phyloP scores from a whole-genome alignment of 2,888 invertebrate species.

The Acholoe squamosa region DNA sequence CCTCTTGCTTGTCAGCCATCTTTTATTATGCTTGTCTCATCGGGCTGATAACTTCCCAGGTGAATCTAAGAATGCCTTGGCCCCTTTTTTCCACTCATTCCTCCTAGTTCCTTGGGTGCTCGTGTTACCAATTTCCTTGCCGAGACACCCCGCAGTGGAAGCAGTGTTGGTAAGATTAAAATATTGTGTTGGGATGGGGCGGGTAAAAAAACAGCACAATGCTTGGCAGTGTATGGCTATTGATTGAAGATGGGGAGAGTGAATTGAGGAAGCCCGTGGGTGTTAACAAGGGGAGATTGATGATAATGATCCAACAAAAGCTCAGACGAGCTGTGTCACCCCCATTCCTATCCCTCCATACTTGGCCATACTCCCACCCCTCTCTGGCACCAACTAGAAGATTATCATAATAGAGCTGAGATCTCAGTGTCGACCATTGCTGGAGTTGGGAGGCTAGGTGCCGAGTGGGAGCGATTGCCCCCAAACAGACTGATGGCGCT shows the following conservation, averaged over 20 bases:
- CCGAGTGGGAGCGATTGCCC: not conserved
- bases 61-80: not conserved
- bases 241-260: not conserved
- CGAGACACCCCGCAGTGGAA: constrained; percentile 20
- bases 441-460: not conserved
- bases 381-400: not conserved
- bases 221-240: not conserved
- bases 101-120: not conserved
- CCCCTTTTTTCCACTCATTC: not conserved
- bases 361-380: no score
- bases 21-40: not conserved
- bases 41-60: constrained; percentile 40
- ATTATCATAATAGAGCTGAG: constrained; percentile 9
- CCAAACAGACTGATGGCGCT: not conserved
- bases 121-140: not conserved
- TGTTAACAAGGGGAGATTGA: constrained; percentile 36
- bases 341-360: not conserved
- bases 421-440: not conserved
- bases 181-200: not conserved
- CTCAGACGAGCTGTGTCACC: not conserved
- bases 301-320: constrained; percentile 41
- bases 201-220: not conserved
- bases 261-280: not conserved
- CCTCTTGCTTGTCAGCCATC: not conserved
- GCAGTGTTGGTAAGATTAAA: constrained; percentile 22